A percentile compares a stretch with the other conserved stretches of the same genome.
Conservation (phyloP, 2,888 invertebrate genomes). For the Pterostichus madidus region DNA sequence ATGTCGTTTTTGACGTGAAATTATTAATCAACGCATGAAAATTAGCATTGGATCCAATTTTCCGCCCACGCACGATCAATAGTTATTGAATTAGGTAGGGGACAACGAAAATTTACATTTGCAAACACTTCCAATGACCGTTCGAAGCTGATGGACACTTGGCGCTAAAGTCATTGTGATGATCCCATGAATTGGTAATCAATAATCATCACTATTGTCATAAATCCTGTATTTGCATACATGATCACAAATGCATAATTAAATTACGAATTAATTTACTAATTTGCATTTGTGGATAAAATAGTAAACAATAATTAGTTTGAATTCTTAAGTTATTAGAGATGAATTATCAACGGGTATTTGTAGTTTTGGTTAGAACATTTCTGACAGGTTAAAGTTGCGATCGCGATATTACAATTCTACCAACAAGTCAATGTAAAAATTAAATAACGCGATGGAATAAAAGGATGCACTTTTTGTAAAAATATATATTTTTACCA, state of each 20-base stretch:
- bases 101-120: constrained; percentile 29
- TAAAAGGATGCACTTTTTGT: too few relatives aligned
- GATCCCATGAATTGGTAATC: constrained; percentile 10
- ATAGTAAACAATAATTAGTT: too few relatives aligned
- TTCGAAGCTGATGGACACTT: background rate
- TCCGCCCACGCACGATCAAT: constrained; percentile 32
- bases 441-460: too few relatives aligned
- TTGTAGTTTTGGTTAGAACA: too few relatives aligned
- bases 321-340: too few relatives aligned
- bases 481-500: too few relatives aligned
- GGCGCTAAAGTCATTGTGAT: constrained; percentile 21
- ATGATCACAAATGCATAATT: background rate
- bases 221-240: background rate
- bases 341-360: too few relatives aligned
- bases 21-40: constrained; percentile 56
- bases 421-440: too few relatives aligned
- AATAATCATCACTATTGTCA: constrained; percentile 26
- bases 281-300: too few relatives aligned
- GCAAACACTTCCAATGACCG: constrained; percentile 24
- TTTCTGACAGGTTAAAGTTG: too few relatives aligned
- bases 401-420: too few relatives aligned
- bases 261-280: background rate
- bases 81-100: constrained; percentile 37
- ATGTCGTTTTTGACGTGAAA: constrained; percentile 44
- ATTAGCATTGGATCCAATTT: constrained; percentile 42